Evolutionary conservation across 2,113 vertebrate genomes (phyloP).

Genomic region (Gasterosteus aculeatus): DNA sequence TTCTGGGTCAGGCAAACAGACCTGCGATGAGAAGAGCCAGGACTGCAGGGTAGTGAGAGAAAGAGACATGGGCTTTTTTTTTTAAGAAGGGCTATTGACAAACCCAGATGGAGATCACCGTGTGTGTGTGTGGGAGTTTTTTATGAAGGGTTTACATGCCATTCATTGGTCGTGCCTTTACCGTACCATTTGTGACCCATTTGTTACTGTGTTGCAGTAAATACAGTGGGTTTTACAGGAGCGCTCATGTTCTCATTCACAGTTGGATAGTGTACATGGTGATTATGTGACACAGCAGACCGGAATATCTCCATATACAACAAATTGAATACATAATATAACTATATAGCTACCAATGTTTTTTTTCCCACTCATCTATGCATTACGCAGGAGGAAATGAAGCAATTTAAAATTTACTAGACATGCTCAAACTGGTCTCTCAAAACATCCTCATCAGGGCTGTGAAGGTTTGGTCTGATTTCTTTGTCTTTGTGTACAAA

Average conservation of each 20-base stretch:
- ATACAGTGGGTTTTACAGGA: slow-evolving; percentile 1
- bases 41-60: not conserved
- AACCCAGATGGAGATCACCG: slow-evolving; percentile 12
- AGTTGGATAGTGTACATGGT: not conserved
- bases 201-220: slow-evolving; percentile 26
- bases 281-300: not conserved
- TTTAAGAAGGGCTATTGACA: slow-evolving; percentile 7
- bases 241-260: not conserved
- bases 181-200: slow-evolving; percentile 5
- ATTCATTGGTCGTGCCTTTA: slow-evolving; percentile 3
- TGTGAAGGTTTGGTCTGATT: not conserved
- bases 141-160: slow-evolving; percentile 4
- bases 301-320: not conserved
- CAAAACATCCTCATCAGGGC: not conserved
- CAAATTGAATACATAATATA: not conserved
- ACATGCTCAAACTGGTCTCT: not conserved
- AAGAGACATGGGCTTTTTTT: slow-evolving; percentile 11
- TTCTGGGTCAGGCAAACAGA: not conserved
- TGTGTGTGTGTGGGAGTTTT: slow-evolving; percentile 17
- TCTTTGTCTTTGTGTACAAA: not conserved
- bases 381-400: not conserved
- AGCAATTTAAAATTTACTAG: not conserved
- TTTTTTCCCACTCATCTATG: not conserved
- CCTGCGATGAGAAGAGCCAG: not conserved
- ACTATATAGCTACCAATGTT: not conserved